Base-by-base conservation (phyloP, 2,797 vertebrate genomes). In the Dicrostonyx torquatus region DNA sequence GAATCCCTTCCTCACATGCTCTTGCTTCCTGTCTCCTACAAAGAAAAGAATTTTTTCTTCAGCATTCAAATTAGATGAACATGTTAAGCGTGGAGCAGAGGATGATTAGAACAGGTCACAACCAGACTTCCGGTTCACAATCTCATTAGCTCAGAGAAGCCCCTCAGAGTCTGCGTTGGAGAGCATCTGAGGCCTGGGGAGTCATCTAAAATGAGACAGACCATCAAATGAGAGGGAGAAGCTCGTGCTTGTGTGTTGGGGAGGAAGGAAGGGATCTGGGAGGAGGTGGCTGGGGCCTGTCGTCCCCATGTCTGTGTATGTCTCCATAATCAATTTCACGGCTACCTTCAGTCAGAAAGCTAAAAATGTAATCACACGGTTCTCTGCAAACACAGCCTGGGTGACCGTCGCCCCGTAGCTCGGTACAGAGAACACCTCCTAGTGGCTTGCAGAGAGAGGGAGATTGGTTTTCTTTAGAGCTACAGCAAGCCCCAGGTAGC, bases 401-500 rank as follows among this genome's bases (percentile, higher is more conserved):
- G 55, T 68, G 73, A 87, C 68, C 91, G 37, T 96, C 29, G 0
- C 87, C 79, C 31, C 45, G 82, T 53, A 92, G 97, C 31, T 68
- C 50, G 73, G 50, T 64, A 70, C 2, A 96, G 80, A 87, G 34
- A 24, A 88, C 15, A 29, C 40, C 62, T 96, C 90, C 94, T 55
- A 45, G 76, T 64, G 91, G 55, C 86, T 26, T 90, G 93, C 60
- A 66, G 70, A 43, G 92, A 96, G 45, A 96, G 68, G 86, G 93
- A 97, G 94, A 73, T 96, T 89, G 72, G 48, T 87, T 96, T 96
- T 88, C 95, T 79, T 90, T 72, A 95, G 89, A 95, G 89, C 60
- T 37, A 48, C 45, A 83, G 80, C 60, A 90, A 89, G 55, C 91
- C 88, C 72, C 76, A 94, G 62, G 94, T 0, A 1, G 80, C 90